Base-by-base conservation (phyloP, 2,113 vertebrate genomes). In the Cyphotilapia sp. region DNA sequence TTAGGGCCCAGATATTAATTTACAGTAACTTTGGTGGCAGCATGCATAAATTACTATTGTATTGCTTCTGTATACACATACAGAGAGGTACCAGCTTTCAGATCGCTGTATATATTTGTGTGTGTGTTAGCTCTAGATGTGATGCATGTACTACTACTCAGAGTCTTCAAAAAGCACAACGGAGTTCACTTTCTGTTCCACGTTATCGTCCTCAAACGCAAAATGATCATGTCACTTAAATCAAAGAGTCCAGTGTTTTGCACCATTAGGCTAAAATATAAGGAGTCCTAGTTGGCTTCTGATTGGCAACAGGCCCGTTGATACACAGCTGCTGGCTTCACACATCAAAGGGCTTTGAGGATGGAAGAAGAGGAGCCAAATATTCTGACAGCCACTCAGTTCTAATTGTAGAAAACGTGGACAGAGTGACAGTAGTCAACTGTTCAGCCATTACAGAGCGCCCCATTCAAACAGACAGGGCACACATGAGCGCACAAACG, bases 241-340 rank as follows among this genome's bases (percentile, higher is more conserved):
- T 91, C 63, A 89, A 93, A 87, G 90, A 29, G 45, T 63, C 51
- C 88, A 84, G 69, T 89, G 85, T 91, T 87, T 71, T 83, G 84
- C 71, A 54, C 56, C 4, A 84, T 76, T 81, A 35, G 88, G 83
- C 82, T 69, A 69, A 89, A 86, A 81, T 69, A 71, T 81, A 84
- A 90, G 81, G 35, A 66, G 71, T 24, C 51, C 76, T 84, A 14
- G 74, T 69, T 76, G 87, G 71, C 56, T 85, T 92, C 92, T 92
- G 87, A 91, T 88, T 92, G 87, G 92, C 91, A 66, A 13, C 53
- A 4, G 22, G 89, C 90, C 91, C 63, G 12, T 19, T 35, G 87
- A 85, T 47, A 80, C 85, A 91, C 93, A 93, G 90, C 93, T 92
- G 92, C 91, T 91, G 83, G 86, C 88, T 76, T 80, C 87, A 19